Percentiles rank a stretch among this genome's conserved stretches.
These are phyloP conservation scores for Actinernus sp. DNA, from an alignment of 92 coral and sea anemone species.

Conservation along the genomic window DNA sequence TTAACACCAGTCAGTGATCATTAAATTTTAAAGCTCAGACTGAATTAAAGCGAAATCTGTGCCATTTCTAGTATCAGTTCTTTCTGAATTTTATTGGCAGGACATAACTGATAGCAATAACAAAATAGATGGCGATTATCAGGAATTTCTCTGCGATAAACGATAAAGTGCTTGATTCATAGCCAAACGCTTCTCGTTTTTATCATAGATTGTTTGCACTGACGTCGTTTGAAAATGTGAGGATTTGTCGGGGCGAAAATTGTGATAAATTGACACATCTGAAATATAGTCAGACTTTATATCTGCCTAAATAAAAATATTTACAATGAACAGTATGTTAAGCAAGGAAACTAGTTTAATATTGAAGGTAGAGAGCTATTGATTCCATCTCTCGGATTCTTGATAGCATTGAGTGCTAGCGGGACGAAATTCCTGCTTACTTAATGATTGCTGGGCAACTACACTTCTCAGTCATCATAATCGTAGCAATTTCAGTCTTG, in stretches of 20 bases:
- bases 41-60: not conserved
- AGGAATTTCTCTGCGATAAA: not conserved
- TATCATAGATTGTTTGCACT: not conserved
- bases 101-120: not conserved
- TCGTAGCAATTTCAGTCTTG: not conserved
- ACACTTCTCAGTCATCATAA: too few species aligned
- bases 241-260: too few species aligned
- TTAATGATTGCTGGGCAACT: too few species aligned
- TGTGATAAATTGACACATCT: not conserved
- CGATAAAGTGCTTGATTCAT: not conserved
- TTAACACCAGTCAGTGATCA: too few species aligned
- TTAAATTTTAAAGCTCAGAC: too few species aligned
- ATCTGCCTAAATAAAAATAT: conserved; percentile 3
- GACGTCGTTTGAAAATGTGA: too few species aligned
- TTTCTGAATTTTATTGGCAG: not conserved
- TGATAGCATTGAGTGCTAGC: too few species aligned
- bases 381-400: too few species aligned
- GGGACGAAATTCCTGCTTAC: too few species aligned
- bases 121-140: not conserved
- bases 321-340: not conserved
- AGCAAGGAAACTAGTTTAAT: too few species aligned
- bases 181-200: too few species aligned
- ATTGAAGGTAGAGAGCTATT: too few species aligned
- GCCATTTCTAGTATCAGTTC: not conserved
- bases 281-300: not conserved